Evolutionary conservation across 2,797 vertebrate genomes (phyloP).

Genomic region (Eupleurogrammus muticus): DNA sequence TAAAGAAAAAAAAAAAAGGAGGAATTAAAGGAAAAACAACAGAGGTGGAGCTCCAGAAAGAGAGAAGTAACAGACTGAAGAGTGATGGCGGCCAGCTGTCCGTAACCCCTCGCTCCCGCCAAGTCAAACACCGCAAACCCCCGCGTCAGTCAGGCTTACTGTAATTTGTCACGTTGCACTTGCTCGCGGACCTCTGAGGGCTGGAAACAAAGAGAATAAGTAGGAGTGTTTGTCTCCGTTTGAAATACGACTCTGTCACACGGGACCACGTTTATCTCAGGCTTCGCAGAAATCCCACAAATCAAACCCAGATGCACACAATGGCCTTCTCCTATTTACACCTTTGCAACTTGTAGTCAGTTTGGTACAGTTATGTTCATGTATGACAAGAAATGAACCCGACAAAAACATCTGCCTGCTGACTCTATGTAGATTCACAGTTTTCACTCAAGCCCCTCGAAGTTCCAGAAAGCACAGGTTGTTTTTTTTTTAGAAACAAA

Average conservation of each 20-base stretch:
- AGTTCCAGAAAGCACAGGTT: too few relatives aligned
- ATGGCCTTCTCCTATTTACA: constrained; percentile 21
- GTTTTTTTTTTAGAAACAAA: too few relatives aligned
- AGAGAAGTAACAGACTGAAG: background rate
- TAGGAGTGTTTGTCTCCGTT: constrained; percentile 19
- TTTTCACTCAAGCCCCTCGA: too few relatives aligned
- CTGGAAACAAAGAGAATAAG: constrained; percentile 35
- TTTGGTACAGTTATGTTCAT: background rate
- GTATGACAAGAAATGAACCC: constrained; percentile 21
- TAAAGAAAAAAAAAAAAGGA: constrained; percentile 38
- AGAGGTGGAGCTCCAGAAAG: constrained; percentile 12
- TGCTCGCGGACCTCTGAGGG: constrained; percentile 44
- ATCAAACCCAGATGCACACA: constrained; percentile 46
- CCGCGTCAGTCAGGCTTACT: constrained; percentile 49
- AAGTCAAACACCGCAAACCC: constrained; percentile 52
- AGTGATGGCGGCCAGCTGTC: constrained; percentile 64
- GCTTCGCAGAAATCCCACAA: constrained; percentile 20
- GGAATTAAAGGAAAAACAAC: constrained; percentile 4
- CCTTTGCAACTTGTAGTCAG: constrained; percentile 18
- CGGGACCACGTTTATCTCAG: constrained; percentile 13
- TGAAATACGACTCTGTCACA: constrained; percentile 43
- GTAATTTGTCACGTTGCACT: constrained; percentile 53
- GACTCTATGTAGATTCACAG: too few relatives aligned
- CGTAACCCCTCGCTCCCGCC: constrained; percentile 49
- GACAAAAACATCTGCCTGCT: constrained; percentile 8